Percentiles rank a stretch among this genome's conserved stretches.
Conservation (phyloP, 2,113 vertebrate genomes). For the Potamarius usumacintae region DNA sequence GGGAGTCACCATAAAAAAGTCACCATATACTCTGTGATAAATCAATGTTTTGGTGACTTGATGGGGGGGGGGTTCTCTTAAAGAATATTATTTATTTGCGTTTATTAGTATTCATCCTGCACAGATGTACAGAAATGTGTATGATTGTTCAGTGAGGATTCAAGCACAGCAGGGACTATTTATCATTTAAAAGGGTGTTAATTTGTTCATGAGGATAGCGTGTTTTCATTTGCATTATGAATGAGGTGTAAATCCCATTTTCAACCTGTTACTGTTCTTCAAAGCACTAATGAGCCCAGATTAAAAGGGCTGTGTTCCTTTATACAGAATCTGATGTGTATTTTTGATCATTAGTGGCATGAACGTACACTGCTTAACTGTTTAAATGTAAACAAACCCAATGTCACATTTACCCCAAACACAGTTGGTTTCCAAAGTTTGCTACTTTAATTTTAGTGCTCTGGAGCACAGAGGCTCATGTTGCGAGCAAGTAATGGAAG, state of each 20-base stretch:
- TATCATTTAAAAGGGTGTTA: constrained; percentile 76
- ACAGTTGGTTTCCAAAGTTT: not conserved
- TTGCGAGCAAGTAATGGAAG: not conserved
- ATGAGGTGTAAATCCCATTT: constrained; percentile 67
- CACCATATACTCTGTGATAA: not conserved
- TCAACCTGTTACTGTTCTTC: constrained; percentile 69
- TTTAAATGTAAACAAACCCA: not conserved
- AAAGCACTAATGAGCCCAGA: constrained; percentile 68
- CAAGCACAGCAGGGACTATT: constrained; percentile 75
- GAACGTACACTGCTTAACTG: not conserved
- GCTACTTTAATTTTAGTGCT: not conserved
- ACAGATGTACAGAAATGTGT: constrained; percentile 64
- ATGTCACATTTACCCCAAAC: not conserved
- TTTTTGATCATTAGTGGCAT: not conserved
- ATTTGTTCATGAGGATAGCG: constrained; percentile 72
- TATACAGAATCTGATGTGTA: constrained; percentile 44
- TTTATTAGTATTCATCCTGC: constrained; percentile 66
- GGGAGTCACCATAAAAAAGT: not conserved
- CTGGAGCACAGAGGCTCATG: not conserved
- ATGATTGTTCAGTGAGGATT: constrained; percentile 73
- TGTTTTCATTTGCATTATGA: constrained; percentile 75
- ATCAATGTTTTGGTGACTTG: not conserved
- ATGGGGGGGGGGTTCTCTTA: not conserved
- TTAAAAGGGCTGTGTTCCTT: constrained; percentile 59
- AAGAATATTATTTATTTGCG: constrained; percentile 65